Conservation (phyloP, 2,888 invertebrate genomes). For the Philopedon plagiatum region DNA sequence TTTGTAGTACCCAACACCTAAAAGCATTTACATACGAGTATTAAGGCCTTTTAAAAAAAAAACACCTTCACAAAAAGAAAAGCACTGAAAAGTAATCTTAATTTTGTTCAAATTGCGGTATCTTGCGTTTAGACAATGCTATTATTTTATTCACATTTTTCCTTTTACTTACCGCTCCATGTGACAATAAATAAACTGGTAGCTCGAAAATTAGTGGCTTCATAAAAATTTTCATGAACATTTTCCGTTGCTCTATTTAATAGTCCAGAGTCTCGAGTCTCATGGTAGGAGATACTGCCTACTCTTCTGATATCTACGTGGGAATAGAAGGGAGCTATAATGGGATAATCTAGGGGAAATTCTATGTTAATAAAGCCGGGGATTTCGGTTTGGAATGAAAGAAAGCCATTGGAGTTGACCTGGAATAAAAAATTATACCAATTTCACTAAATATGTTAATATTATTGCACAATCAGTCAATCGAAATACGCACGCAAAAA, state of each 20-base stretch:
- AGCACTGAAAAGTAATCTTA: too few relatives aligned
- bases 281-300: slow-evolving; percentile 83
- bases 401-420: slow-evolving; percentile 92
- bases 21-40: too few relatives aligned
- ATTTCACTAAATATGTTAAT: too few relatives aligned
- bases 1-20: slow-evolving; percentile 84
- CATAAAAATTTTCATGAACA: slow-evolving; percentile 81
- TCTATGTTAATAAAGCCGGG: slow-evolving; percentile 89
- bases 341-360: slow-evolving; percentile 90
- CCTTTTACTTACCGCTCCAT: slow-evolving; percentile 77
- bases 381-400: slow-evolving; percentile 92
- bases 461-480: too few relatives aligned
- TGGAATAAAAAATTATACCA: slow-evolving; percentile 66
- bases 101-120: too few relatives aligned
- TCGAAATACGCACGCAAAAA: too few relatives aligned
- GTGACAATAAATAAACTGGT: slow-evolving; percentile 88
- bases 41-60: too few relatives aligned
- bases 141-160: too few relatives aligned
- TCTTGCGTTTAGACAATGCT: too few relatives aligned
- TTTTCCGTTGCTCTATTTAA: slow-evolving; percentile 79
- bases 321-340: slow-evolving; percentile 91
- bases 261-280: slow-evolving; percentile 75
- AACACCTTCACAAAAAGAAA: too few relatives aligned
- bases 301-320: slow-evolving; percentile 87
- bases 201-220: slow-evolving; percentile 81